phyloP scores from a whole-genome alignment of 92 coral and sea anemone genomes.

The Montipora capitata region DNA sequence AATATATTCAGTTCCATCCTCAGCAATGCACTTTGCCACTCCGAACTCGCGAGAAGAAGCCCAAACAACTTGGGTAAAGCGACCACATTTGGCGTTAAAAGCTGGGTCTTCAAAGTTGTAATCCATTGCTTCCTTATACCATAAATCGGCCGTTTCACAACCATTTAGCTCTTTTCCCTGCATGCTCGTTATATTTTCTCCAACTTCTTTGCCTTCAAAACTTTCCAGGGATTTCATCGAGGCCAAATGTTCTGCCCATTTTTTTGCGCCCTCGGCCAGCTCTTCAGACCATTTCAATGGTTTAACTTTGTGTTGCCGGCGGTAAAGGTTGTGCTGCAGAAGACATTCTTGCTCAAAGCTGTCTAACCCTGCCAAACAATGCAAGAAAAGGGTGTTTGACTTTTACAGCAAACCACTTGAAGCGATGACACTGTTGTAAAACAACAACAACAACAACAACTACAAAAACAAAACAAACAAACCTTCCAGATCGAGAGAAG shows the following conservation, averaged over 20 bases:
- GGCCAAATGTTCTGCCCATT: conserved; percentile 83
- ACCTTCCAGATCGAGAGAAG: conserved; percentile 52
- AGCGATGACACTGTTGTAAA: no score
- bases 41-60: conserved; percentile 83
- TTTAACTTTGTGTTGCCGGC: conserved; percentile 86
- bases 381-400: background rate
- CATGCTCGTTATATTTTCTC: conserved; percentile 71
- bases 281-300: conserved; percentile 89
- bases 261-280: conserved; percentile 79
- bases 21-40: conserved; percentile 77
- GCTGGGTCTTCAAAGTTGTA: conserved; percentile 90
- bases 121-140: conserved; percentile 89
- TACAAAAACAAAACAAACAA: background rate
- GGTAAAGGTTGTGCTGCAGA: conserved; percentile 89
- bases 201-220: conserved; percentile 76
- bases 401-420: background rate
- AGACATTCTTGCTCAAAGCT: conserved; percentile 94
- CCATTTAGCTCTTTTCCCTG: conserved; percentile 78
- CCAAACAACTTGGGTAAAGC: conserved; percentile 92
- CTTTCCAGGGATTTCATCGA: conserved; percentile 71
- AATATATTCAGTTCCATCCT: conserved; percentile 88
- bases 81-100: conserved; percentile 88
- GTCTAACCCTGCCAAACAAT: conserved; percentile 44
- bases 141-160: conserved; percentile 78
- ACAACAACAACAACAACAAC: background rate